Conservation (phyloP, 2,797 vertebrate genomes). For the Sparidentex hasta region DNA sequence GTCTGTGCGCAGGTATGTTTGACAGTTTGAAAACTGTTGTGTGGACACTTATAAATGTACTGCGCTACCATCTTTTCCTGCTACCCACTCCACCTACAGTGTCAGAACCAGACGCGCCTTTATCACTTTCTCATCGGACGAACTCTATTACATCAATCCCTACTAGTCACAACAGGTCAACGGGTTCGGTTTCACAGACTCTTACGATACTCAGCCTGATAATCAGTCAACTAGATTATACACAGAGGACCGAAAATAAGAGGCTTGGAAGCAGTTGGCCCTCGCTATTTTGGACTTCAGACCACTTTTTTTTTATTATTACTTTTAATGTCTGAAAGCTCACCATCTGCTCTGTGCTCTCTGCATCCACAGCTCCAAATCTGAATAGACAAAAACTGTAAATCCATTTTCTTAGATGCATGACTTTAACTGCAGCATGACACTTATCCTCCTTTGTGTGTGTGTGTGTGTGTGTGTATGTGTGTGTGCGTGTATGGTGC, state of each 20-base stretch:
- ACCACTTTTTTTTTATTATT: neutral
- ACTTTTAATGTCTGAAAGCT: conserved; percentile 25
- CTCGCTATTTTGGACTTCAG: conserved; percentile 31
- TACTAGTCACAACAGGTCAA: neutral
- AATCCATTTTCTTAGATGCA: neutral
- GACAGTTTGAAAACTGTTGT: neutral
- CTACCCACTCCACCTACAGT: neutral
- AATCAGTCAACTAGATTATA: conserved; percentile 1
- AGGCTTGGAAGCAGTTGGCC: conserved; percentile 15
- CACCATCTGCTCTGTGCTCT: conserved; percentile 33
- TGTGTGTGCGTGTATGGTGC: conserved; percentile 9
- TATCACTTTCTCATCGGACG: neutral
- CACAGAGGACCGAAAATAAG: conserved; percentile 6
- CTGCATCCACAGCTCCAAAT: conserved; percentile 7
- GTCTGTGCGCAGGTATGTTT: neutral
- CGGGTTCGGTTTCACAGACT: neutral
- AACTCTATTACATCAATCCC: neutral
- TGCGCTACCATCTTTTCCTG: neutral
- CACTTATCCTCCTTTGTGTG: neutral
- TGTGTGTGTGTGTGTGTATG: conserved; percentile 1
- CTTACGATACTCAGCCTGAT: neutral
- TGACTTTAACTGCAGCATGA: neutral
- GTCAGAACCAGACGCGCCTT: neutral
- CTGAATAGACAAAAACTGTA: conserved; percentile 6
- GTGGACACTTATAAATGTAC: neutral